Conservation (phyloP, 2,888 invertebrate species). For the Ichneumoninae sp. region DNA sequence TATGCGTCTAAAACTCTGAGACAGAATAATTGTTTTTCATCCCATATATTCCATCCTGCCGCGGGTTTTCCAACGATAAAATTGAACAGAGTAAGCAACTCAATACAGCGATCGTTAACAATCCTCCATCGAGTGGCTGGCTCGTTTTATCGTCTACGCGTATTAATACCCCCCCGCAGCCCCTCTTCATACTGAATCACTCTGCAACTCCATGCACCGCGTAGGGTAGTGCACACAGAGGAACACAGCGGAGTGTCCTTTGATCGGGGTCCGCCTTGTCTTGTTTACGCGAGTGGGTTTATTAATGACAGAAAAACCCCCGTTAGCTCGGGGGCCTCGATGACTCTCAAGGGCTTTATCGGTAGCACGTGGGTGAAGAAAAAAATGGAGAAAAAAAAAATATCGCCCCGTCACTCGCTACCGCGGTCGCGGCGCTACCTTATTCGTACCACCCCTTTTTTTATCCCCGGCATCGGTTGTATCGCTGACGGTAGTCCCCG, state of each 20-base stretch:
- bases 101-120: slow-evolving; percentile 17
- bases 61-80: too few relatives aligned
- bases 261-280: slow-evolving; percentile 68
- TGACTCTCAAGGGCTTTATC: slow-evolving; percentile 72
- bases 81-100: background rate
- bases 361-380: slow-evolving; percentile 60
- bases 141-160: slow-evolving; percentile 65
- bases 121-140: slow-evolving; percentile 21
- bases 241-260: slow-evolving; percentile 61
- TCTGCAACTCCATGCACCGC: slow-evolving; percentile 10
- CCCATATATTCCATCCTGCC: background rate
- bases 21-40: background rate
- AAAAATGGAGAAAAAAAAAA: slow-evolving; percentile 13
- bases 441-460: slow-evolving; percentile 29
- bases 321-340: slow-evolving; percentile 59
- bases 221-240: slow-evolving; percentile 23
- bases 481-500: slow-evolving; percentile 51
- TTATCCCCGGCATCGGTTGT: slow-evolving; percentile 30
- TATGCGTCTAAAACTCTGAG: background rate
- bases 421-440: slow-evolving; percentile 20
- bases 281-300: slow-evolving; percentile 71
- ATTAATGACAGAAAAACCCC: slow-evolving; percentile 70
- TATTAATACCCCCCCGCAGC: slow-evolving; percentile 59
- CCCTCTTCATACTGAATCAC: slow-evolving; percentile 46
- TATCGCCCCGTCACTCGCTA: slow-evolving; percentile 56